phyloP scores from a whole-genome alignment of 2,888 invertebrate species.

The Opisthograptis luteolata region DNA sequence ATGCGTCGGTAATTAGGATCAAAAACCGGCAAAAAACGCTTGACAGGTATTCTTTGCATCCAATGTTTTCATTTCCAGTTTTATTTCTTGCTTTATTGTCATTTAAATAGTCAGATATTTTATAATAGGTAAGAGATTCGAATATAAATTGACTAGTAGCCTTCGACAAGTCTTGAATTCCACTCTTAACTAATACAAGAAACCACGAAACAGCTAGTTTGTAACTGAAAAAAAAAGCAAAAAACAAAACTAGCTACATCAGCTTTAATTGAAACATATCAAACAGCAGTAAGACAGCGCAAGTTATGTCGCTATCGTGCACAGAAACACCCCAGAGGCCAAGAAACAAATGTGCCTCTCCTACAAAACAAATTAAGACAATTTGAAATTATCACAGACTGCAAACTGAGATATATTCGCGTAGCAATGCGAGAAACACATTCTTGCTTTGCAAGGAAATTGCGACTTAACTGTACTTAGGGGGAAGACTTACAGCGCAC shows the following conservation, averaged over 20 bases:
- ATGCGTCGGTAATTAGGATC: too few relatives aligned
- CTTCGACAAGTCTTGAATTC: too few relatives aligned
- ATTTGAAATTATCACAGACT: constrained; percentile 76
- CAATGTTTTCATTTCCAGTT: too few relatives aligned
- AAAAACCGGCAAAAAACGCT: too few relatives aligned
- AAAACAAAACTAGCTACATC: constrained; percentile 24
- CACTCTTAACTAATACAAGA: too few relatives aligned
- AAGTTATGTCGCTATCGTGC: constrained; percentile 50
- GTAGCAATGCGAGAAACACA: constrained; percentile 55
- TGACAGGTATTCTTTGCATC: too few relatives aligned
- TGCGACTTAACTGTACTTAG: constrained; percentile 15
- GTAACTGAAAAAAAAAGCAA: background rate
- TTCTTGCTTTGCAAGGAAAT: constrained; percentile 44
- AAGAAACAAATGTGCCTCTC: constrained; percentile 67
- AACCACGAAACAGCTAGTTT: too few relatives aligned
- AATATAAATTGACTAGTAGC: too few relatives aligned
- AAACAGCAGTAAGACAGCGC: constrained; percentile 38
- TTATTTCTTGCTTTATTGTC: too few relatives aligned
- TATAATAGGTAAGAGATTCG: too few relatives aligned
- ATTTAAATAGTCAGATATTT: too few relatives aligned
- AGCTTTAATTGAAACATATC: constrained; percentile 49
- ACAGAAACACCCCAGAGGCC: constrained; percentile 54
- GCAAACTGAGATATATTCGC: constrained; percentile 70
- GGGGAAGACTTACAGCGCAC: constrained; percentile 3
- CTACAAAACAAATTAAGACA: constrained; percentile 78